Evolutionary conservation across 2,797 vertebrate genomes (phyloP), one percentile per base, ranked within the genome.

Genomic region (Trachops cirrhosus): DNA sequence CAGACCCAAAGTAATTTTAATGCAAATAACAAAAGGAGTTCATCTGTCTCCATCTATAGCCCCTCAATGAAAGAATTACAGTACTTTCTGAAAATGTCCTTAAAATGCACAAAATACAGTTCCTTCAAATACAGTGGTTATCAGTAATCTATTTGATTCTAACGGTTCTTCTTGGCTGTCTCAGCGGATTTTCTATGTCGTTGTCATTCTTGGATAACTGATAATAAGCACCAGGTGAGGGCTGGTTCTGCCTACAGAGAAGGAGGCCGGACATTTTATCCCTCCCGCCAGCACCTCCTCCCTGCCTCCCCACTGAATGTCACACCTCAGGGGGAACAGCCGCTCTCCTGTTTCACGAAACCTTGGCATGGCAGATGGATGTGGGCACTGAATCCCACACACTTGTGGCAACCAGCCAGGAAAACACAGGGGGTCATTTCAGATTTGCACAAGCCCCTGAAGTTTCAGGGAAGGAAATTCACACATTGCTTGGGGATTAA

Each of bases 1-100:
- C 80, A 90, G 91, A 91, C 89, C 67, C 71, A 26, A 90, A 95
- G 93, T 77, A 21, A 95, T 95, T 97, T 97, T 97, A 97, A 97
- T 95, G 93, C 89, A 91, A 95, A 84, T 95, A 67, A 93, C 88
- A 96, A 96, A 96, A 96, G 16, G 52, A 94, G 91, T 96, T 97
- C 92, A 86, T 94, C 37, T 78, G 59, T 89, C 87, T 96, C 84
- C 67, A 67, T 89, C 79, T 18, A 70, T 6, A 68, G 29, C 83
- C 80, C 73, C 71, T 95, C 71, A 11, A 16, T 4, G 29, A 34
- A 84, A 91, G 94, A 93, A 95, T 95, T 95, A 95, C 92, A 96
- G 95, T 96, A 96, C 95, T 98, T 94, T 70, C 93, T 96, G 94
- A 95, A 97, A 96, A 95, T 46, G 89, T 78, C 24, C 21, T 32